Conservation (phyloP, 2,888 invertebrate genomes). For the Pollenia amentaria region DNA sequence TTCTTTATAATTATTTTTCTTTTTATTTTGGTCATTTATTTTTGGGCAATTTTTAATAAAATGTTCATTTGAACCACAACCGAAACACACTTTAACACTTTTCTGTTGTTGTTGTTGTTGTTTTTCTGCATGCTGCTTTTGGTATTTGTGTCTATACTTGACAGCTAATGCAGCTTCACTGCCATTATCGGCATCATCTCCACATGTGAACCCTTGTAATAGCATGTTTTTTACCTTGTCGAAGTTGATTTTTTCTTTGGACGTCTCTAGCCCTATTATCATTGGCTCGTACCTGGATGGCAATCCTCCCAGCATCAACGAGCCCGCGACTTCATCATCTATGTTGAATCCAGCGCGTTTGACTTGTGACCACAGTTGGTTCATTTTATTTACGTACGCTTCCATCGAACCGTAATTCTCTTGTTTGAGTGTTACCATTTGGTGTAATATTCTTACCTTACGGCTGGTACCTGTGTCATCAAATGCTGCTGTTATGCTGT, state of each 20-base stretch:
- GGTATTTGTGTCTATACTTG: no score
- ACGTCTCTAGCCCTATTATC: background rate
- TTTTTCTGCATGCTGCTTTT: no score
- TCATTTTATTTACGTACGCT: slow-evolving; percentile 12
- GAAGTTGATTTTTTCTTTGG: slow-evolving; percentile 9
- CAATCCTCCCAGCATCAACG: slow-evolving; percentile 7
- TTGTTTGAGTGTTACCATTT: slow-evolving; percentile 1
- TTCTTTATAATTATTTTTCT: no score
- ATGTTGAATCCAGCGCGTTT: background rate
- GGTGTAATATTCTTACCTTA: background rate
- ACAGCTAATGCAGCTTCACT: no score
- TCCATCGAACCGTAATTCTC: slow-evolving; percentile 5
- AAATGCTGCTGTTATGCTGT: no score
- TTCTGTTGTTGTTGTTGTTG: no score
- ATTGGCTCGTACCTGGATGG: slow-evolving; percentile 6
- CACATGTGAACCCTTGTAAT: slow-evolving; percentile 12
- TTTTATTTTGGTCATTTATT: no score
- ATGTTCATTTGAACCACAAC: slow-evolving; percentile 8
- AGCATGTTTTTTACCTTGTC: slow-evolving; percentile 35
- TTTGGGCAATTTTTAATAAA: no score
- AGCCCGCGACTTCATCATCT: no score
- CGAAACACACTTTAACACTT: no score
- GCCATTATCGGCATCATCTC: background rate
- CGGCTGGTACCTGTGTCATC: no score
- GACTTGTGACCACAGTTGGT: slow-evolving; percentile 5